These are phyloP conservation scores for Platichthys flesus DNA, from an alignment of 2,113 vertebrate genomes.

Conservation along the genomic window DNA sequence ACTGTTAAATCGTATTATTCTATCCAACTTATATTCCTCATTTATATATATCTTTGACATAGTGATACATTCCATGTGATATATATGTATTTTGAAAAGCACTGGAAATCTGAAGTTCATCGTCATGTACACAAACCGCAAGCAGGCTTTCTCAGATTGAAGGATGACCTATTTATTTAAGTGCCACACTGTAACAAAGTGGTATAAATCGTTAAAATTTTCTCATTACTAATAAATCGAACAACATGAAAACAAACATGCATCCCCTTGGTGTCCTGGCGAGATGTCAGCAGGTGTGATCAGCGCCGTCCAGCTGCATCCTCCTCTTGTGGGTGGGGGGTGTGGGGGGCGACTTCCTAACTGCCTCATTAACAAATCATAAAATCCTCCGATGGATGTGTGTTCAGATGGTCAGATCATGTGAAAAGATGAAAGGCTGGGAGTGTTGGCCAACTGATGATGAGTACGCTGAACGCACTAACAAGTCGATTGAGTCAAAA, in stretches of 20 bases:
- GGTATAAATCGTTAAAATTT: background rate
- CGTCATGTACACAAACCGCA: background rate
- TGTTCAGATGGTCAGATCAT: constrained; percentile 48
- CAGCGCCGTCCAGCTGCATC: constrained; percentile 64
- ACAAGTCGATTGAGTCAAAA: constrained; percentile 25
- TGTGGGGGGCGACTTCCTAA: constrained; percentile 55
- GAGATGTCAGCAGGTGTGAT: constrained; percentile 64
- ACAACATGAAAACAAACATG: constrained; percentile 45
- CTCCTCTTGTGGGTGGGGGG: background rate
- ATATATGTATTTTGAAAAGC: background rate
- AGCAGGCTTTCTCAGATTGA: background rate
- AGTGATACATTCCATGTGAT: background rate
- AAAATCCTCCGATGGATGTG: constrained; percentile 49
- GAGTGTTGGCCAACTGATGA: constrained; percentile 27
- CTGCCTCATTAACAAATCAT: constrained; percentile 65
- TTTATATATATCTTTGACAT: background rate
- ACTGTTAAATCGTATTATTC: no score
- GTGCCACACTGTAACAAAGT: background rate
- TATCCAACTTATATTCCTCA: no score
- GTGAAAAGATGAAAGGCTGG: constrained; percentile 58
- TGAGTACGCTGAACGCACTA: constrained; percentile 8
- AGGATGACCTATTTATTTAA: background rate
- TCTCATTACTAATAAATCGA: background rate
- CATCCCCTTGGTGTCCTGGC: background rate
- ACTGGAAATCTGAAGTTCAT: background rate